Evolutionary conservation across 2,888 invertebrate genomes (phyloP).

Genomic region (Oxycera nigricornis): DNA sequence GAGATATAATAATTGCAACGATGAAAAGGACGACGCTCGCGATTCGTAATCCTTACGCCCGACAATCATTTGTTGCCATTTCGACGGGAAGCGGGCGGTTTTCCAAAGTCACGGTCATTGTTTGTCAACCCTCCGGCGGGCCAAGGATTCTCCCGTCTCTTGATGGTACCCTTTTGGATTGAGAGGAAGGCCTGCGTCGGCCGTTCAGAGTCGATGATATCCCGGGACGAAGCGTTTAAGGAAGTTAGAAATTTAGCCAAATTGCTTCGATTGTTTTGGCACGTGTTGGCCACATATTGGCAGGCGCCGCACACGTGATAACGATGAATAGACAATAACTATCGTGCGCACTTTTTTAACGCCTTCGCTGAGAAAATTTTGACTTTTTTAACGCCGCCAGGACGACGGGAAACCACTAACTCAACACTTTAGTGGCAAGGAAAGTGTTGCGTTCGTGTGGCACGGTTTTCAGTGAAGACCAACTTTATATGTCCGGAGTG

Average conservation of each 20-base stretch:
- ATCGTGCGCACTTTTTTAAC: conserved; percentile 29
- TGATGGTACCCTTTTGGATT: background rate
- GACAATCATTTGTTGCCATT: conserved; percentile 36
- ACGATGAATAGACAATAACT: conserved; percentile 32
- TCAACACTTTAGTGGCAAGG: conserved; percentile 39
- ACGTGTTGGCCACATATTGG: conserved; percentile 56
- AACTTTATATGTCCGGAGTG: background rate
- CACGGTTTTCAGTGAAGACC: background rate
- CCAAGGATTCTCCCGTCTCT: background rate
- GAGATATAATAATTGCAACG: conserved; percentile 7
- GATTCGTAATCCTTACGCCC: conserved; percentile 25
- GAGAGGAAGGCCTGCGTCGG: background rate
- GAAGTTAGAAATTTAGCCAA: conserved; percentile 51
- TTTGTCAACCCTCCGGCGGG: background rate
- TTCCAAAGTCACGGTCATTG: conserved; percentile 29
- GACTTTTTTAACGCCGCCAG: conserved; percentile 16
- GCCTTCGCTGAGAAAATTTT: conserved; percentile 21
- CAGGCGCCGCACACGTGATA: conserved; percentile 45
- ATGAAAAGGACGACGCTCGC: conserved; percentile 30
- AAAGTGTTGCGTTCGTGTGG: conserved; percentile 1
- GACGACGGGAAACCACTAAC: conserved; percentile 44
- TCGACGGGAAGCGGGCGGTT: conserved; percentile 30
- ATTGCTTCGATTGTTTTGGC: conserved; percentile 56
- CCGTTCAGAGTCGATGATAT: conserved; percentile 21
- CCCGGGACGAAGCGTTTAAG: conserved; percentile 43